A percentile compares a stretch with the other conserved stretches of the same genome.
Evolutionary conservation across 2,797 vertebrate species (phyloP).

Genomic region (Lepilemur septentrionalis): DNA sequence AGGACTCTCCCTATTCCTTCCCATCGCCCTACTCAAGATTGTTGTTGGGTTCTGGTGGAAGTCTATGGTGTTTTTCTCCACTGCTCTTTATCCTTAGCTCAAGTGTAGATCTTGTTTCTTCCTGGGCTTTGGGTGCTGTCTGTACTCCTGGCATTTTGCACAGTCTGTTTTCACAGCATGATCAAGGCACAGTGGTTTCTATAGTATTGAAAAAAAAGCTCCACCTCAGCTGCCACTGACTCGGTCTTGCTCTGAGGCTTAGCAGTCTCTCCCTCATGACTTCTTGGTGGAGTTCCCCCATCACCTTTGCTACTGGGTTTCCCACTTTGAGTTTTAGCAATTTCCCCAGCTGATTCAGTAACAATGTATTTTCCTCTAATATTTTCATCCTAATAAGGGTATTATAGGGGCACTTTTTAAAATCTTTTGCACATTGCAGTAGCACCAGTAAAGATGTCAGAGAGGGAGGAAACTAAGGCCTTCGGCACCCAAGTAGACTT

Average conservation of each 20-base stretch:
- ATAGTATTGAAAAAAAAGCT: not conserved
- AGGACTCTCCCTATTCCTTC: not conserved
- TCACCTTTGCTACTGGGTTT: not conserved
- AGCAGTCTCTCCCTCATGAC: not conserved
- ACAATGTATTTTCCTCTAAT: not conserved
- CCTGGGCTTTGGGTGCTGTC: not conserved
- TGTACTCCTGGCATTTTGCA: fast-evolving
- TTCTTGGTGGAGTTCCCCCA: not conserved
- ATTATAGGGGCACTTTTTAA: not conserved
- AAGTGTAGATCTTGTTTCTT: not conserved
- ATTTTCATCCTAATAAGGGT: not conserved
- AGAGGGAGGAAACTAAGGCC: fast-evolving
- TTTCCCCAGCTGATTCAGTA: not conserved
- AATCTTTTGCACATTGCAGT: not conserved
- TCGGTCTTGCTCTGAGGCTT: not conserved
- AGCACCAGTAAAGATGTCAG: not conserved
- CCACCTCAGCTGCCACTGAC: not conserved
- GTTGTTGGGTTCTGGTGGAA: not conserved
- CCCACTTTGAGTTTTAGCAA: not conserved
- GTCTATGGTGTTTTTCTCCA: not conserved
- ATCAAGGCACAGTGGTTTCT: not conserved
- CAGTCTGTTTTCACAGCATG: not conserved
- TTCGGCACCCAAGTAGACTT: not conserved
- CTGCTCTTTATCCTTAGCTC: not conserved
- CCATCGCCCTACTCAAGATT: not conserved